Evolutionary conservation across 1,140 invertebrate species (phyloP).

Genomic region (Hylaeus anthracinus): DNA sequence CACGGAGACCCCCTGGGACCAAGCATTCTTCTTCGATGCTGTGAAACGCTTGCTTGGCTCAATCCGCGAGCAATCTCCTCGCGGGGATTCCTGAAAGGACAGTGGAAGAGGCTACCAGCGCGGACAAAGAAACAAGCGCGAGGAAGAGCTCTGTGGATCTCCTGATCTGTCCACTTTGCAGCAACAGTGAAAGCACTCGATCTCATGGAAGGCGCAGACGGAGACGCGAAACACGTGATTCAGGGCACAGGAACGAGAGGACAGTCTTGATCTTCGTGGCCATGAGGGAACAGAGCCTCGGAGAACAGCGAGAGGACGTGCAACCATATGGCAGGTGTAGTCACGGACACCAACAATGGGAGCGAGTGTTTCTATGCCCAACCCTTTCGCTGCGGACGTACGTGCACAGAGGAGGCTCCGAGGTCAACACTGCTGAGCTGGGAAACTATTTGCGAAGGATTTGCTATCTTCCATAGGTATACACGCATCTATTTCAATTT

Average conservation of each 20-base stretch:
- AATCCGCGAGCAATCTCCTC: not conserved
- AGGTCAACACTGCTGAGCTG: too few relatives aligned
- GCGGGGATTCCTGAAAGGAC: not conserved
- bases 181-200: not conserved
- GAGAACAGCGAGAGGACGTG: not conserved
- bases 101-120: constrained; percentile 9
- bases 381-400: too few relatives aligned
- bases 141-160: not conserved
- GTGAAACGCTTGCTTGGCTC: not conserved
- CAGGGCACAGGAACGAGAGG: too few relatives aligned
- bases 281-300: too few relatives aligned
- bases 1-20: not conserved
- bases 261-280: too few relatives aligned
- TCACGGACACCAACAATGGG: not conserved
- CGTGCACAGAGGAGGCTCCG: too few relatives aligned
- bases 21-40: not conserved
- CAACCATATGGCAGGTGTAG: constrained; percentile 23
- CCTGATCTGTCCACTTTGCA: not conserved
- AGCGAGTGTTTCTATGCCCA: too few relatives aligned
- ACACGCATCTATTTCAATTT: too few relatives aligned
- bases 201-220: not conserved
- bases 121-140: constrained; percentile 1
- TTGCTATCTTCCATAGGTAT: too few relatives aligned
- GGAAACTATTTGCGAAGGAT: too few relatives aligned
- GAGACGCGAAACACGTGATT: too few relatives aligned